Base-by-base conservation (phyloP, 2,888 invertebrate species). In the Sisyra terminalis region DNA sequence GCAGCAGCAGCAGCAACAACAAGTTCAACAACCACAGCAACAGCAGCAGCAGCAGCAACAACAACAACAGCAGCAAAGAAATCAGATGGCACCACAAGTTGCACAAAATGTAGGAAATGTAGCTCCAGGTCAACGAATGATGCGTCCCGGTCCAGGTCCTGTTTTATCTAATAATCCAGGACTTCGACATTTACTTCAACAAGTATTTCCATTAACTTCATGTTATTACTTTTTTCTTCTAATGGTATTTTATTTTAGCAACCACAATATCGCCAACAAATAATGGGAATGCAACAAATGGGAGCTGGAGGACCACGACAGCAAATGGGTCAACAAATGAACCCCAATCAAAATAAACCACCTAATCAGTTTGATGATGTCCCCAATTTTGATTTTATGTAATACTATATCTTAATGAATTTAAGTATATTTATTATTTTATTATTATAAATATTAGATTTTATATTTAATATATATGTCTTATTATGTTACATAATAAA, bases 101-200 rank as follows among this genome's bases (percentile, higher is more conserved):
- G 14, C 14, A 13, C 43, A 43, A 15, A 24, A 31, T 7, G 42
- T 34, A 11, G 42, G 42, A 24, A 24, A 24, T 24, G 35, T 37
- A 36, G 44, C 24, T 18, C 49, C 55, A 24, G 57, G 58, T 34
- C 80, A 81, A 52, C 66, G 79, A 55, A 71, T 78, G 65, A 77
- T 85, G 67, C 69, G 84, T 13, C 83, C 84, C n/a, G 57, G 57
- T 29, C 41, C 41, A 3, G 41, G 41, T 32, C 41, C 13, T 29
- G 67, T 69, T 36, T 72, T 78, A 61, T 70, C 78, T 11, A 78
- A 80, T 55, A 86, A 84, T 67, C 81, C 86, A 0, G 86, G 87
- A 0, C 66, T 88, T 9, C 61, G 84, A 10, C 84, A 86, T 60
- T 65, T 88, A 34, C 60, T 88, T 43, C 87, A 88, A 57, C 83